These are phyloP conservation scores for Clarias gariepinus DNA, from an alignment of 2,113 vertebrate species.

Conservation along the genomic window DNA sequence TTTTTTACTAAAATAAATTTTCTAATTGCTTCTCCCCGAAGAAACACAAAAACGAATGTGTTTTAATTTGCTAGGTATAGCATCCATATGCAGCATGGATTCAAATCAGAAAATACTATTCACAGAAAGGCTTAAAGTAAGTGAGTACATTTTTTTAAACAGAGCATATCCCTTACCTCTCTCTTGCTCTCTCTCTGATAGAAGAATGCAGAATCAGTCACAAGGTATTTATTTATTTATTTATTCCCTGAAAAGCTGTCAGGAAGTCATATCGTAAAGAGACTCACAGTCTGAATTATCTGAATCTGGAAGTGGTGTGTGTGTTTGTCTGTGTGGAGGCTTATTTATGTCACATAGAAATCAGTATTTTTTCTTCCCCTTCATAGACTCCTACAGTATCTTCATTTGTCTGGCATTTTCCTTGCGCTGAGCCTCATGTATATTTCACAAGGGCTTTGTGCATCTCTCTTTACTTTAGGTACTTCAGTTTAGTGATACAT, in stretches of 20 bases:
- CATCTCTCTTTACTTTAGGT: not conserved
- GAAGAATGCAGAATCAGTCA: constrained; percentile 50
- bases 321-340: constrained; percentile 15
- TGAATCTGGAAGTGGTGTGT: constrained; percentile 23
- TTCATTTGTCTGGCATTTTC: constrained; percentile 40
- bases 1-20: not conserved
- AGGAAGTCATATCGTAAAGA: constrained; percentile 50
- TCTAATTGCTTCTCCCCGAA: not conserved
- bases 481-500: not conserved
- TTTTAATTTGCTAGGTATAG: not conserved
- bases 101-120: not conserved
- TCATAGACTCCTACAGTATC: constrained; percentile 35
- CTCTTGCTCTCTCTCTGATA: constrained; percentile 17
- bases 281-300: constrained; percentile 48
- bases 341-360: constrained; percentile 51
- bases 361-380: not conserved
- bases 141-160: not conserved
- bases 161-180: not conserved
- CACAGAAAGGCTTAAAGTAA: not conserved
- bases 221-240: constrained; percentile 37
- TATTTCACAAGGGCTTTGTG: constrained; percentile 30
- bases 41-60: not conserved
- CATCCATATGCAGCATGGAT: not conserved
- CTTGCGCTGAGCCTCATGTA: constrained; percentile 17
- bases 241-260: constrained; percentile 29